Conservation (phyloP, 2,888 invertebrate genomes). For the Andrena chrysosceles region DNA sequence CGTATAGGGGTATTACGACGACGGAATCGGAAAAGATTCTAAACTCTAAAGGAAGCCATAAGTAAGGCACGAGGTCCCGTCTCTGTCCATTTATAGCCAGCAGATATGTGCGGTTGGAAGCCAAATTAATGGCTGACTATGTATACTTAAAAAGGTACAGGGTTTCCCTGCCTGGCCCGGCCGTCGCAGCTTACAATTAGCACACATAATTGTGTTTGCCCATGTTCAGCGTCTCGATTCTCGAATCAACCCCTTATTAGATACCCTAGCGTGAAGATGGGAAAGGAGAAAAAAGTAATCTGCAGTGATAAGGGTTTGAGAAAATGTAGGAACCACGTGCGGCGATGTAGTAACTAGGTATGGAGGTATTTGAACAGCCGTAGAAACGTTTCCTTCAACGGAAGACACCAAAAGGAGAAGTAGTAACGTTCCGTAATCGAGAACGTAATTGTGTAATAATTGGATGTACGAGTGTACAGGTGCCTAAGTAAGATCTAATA, state of each 20-base stretch:
- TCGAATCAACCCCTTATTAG: not conserved
- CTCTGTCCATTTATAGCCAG: conserved; percentile 17
- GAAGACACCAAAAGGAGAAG: not conserved
- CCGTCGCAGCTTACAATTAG: not conserved
- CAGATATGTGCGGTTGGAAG: conserved; percentile 40
- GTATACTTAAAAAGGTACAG: not conserved
- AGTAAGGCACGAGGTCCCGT: conserved; percentile 1
- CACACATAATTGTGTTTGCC: conserved; percentile 4
- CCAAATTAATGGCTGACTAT: conserved; percentile 48
- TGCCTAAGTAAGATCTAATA: not conserved
- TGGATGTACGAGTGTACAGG: no score
- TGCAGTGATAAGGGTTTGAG: no score
- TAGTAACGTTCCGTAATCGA: no score
- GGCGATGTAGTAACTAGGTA: not conserved
- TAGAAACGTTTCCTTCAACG: conserved; percentile 5
- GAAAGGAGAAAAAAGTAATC: not conserved
- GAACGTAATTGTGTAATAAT: conserved; percentile 3
- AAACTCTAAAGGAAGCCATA: conserved; percentile 36
- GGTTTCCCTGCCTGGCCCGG: conserved; percentile 25
- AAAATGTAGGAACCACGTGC: not conserved
- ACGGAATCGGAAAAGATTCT: conserved; percentile 1
- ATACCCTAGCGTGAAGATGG: not conserved
- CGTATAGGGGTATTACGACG: no score
- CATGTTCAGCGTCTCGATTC: not conserved
- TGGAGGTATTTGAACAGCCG: not conserved